Base-by-base conservation (phyloP, 2,888 invertebrate species). In the Microplitis deprimator region DNA sequence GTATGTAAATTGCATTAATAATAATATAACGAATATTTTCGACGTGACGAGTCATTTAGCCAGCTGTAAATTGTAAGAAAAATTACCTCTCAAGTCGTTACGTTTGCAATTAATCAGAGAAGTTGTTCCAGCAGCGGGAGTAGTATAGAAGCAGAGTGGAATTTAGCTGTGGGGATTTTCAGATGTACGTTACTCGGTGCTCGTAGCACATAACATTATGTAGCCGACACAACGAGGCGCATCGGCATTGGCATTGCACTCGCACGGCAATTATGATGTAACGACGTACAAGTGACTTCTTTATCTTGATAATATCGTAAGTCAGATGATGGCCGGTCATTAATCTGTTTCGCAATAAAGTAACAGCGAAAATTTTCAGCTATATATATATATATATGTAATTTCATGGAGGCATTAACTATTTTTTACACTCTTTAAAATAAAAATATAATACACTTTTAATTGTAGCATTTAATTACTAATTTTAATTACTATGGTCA, bases 221-320 rank as follows among this genome's bases (percentile, higher is more conserved):
- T 50, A 50, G 5, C 50, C 50, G 50, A 50, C 50, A 50, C 73
- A 74, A 73, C 77, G 41, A 77, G 76, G 68, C 68, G 50, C 62
- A 65, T 71, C 73, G 73, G 64, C 80, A 77, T 79, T 80, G 80
- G 69, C 80, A 79, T 76, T 80, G 79, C 78, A 76, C 75, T 76
- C 68, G 50, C 75, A 50, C 69, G 78, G 73, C 68, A 62, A 76
- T 79, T 76, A 20, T 79, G 79, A 79, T 76, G 76, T 68, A 70
- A 76, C 68, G 72, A 76, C 61, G 67, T 70, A 39, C 75, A 73
- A 68, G 41, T 62, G 79, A 75, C 75, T 76, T 59, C 62, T 80
- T 76, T 79, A 76, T 75, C 67, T 70, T 17, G 60, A 16, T 41
- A 17, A 13, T 77, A 67, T 70, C 59, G 68, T 59, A n/a, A 8